Percentiles rank a stretch among this genome's conserved stretches.
These are phyloP conservation scores for Origma solitaria DNA, from an alignment of 2,113 vertebrate genomes.

Conservation along the genomic window DNA sequence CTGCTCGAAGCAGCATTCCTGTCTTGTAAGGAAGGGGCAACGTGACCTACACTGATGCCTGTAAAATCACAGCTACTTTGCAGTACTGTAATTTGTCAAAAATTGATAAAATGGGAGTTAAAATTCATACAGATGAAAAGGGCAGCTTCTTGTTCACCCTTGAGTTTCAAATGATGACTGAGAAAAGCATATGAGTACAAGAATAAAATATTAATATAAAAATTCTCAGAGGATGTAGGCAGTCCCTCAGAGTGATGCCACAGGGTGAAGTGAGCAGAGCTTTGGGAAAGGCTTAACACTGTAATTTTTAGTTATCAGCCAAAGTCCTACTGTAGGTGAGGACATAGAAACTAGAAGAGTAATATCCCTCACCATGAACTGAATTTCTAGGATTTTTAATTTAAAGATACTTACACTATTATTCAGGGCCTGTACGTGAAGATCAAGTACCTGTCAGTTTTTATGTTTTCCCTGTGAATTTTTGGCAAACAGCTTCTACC, in stretches of 20 bases:
- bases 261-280: rapidly evolving
- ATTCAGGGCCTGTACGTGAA: neutral
- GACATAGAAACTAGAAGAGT: neutral
- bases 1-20: neutral
- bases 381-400: neutral
- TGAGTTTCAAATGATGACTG: neutral
- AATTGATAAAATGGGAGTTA: neutral
- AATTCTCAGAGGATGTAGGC: neutral
- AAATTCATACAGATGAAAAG: neutral
- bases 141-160: neutral
- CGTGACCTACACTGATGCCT: neutral
- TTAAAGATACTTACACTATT: neutral
- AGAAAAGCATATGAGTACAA: neutral
- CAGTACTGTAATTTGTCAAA: neutral
- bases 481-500: neutral
- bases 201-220: neutral
- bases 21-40: neutral
- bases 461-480: neutral
- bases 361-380: neutral
- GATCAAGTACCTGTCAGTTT: neutral
- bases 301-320: neutral
- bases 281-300: neutral
- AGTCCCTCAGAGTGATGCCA: neutral
- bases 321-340: neutral
- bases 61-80: neutral